Evolutionary conservation across 2,113 vertebrate species (phyloP), one percentile per base, ranked within the genome.

Genomic region (Esox niger): DNA sequence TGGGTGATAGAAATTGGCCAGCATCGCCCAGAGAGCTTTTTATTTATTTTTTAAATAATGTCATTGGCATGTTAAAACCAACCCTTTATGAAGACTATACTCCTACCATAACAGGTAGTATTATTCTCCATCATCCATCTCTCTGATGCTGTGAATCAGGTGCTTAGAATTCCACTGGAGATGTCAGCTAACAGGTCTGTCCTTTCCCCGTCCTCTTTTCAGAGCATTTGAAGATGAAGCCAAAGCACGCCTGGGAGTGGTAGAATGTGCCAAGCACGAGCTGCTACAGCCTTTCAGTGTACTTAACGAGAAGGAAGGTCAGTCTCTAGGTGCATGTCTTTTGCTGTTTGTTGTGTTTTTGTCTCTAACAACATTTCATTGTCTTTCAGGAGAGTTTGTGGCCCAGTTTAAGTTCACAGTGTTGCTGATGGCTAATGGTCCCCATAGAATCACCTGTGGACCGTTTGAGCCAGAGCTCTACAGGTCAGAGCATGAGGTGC

Each of bases 371-470:
- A n/a, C 8, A 1, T 52, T 6, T 33, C 20, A 38, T 20, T 60
- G 2, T 78, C 29, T 69, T 47, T 15, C 79, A 99, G 97, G 95
- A n/a, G 96, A 98, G 87, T 91, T 91, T 47, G 96, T 98, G 26
- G 97, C 96, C 27, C 96, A 98, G 92, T 98, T 98, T 88, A 98
- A 98, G 87, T 98, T 98, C 91, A 98, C 96, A 21, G 96, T 98
- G 86, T 87, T 99, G 58, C 91, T 99, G 74, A 98, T 98, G 97
- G 93, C 96, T 62, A 99, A 99, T 9, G 96, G 96, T 15, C 96
- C 97, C 32, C 94, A 98, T 92, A 74, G 95, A 88, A 98, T 99
- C 92, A 99, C 96, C 61, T 95, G 90, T 21, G 93, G 95, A 75
- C 92, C 92, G 71, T 95, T 93, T 21, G 94, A 98, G 15, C 91